phyloP scores from a whole-genome alignment of 2,113 vertebrate genomes.

The Trichechus manatus region DNA sequence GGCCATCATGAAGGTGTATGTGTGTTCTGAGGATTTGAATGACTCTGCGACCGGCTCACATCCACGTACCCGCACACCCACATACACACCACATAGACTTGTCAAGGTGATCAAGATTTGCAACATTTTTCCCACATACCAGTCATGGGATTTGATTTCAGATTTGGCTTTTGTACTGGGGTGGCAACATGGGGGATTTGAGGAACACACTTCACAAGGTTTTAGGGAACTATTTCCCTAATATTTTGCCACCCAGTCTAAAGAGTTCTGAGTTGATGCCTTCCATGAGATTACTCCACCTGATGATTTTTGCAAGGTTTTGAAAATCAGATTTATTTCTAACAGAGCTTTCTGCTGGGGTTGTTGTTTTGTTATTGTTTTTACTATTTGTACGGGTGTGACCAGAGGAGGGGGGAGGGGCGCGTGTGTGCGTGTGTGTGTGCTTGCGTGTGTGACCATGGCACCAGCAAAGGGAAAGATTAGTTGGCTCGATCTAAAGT shows the following conservation, averaged over 20 bases:
- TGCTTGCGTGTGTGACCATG: too few relatives aligned
- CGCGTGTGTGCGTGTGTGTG: too few relatives aligned
- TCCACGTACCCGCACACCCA: too few relatives aligned
- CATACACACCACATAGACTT: background rate
- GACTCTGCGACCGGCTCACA: background rate
- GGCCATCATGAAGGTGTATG: rapidly evolving
- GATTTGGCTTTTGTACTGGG: constrained; percentile 65
- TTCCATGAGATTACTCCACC: background rate
- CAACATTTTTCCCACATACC: background rate
- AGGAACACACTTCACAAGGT: constrained; percentile 73
- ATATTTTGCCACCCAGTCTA: constrained; percentile 67
- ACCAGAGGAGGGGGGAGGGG: background rate
- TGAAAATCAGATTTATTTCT: constrained; percentile 53
- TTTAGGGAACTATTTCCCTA: constrained; percentile 69
- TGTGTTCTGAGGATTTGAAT: background rate
- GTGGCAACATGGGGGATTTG: constrained; percentile 56
- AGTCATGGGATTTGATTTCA: constrained; percentile 36
- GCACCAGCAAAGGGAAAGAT: background rate
- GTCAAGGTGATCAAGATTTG: rapidly evolving
- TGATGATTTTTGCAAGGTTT: constrained; percentile 11
- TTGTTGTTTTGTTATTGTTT: background rate
- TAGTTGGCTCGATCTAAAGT: background rate
- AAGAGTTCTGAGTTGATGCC: background rate
- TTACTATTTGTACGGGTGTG: constrained; percentile 52
- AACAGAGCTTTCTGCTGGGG: constrained; percentile 37